These are phyloP conservation scores for Pocillopora damicornis DNA, from an alignment of 64 coral and sea anemone genomes.

Conservation along the genomic window DNA sequence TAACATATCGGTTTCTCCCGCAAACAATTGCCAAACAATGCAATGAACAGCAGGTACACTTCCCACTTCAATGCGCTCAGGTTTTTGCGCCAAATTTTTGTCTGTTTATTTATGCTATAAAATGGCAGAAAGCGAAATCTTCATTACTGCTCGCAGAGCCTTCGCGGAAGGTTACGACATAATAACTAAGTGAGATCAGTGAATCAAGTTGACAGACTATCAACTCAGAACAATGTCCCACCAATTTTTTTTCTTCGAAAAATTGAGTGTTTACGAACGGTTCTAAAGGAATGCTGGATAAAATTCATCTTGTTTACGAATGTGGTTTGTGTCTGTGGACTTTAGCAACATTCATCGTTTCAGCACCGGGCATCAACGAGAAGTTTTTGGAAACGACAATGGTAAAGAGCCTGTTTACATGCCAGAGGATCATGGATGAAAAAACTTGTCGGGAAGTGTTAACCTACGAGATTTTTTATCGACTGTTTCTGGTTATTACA, in stretches of 20 bases:
- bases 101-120: background rate
- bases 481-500: constrained; percentile 25
- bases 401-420: constrained; percentile 4
- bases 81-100: background rate
- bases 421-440: constrained; percentile 25
- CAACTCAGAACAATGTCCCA: background rate
- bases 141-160: background rate
- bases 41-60: no score
- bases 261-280: background rate
- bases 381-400: constrained; percentile 1
- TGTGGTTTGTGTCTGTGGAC: constrained; percentile 30
- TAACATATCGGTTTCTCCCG: no score
- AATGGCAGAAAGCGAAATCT: no score
- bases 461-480: constrained; percentile 38
- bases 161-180: background rate
- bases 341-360: background rate
- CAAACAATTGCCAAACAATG: background rate
- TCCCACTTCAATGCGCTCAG: background rate
- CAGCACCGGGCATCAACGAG: constrained; percentile 7
- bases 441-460: constrained; percentile 14
- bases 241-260: background rate
- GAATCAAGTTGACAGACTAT: background rate
- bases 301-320: constrained; percentile 32
- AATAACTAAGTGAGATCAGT: background rate
- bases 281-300: background rate